Base-by-base conservation (phyloP, 2,888 invertebrate genomes). In the Andrena dorsata region DNA sequence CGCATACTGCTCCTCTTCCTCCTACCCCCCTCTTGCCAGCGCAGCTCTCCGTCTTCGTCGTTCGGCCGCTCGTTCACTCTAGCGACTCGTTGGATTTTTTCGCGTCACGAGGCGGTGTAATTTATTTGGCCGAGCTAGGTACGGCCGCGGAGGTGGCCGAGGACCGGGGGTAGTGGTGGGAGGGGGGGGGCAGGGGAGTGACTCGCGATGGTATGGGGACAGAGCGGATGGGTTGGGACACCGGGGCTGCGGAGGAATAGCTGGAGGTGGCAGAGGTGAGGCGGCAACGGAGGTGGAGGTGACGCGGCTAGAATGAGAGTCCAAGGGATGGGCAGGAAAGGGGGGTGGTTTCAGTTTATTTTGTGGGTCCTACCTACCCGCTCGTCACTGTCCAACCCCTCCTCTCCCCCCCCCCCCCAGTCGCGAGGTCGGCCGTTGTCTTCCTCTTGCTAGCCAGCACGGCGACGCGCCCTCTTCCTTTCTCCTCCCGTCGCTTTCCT, bases 41-140 rank as follows among this genome's bases (percentile, higher is more conserved):
- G 63, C 70, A 30, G 23, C 49, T 30, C 69, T 32, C 47, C 63
- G 63, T 75, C 82, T 72, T 76, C 77, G 76, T 82, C 76, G 76
- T 68, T 70, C 84, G 73, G 51, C 35, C 84, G 77, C 70, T 77
- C 85, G 85, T 77, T 83, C 83, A 58, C 88, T 85, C 87, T 79
- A 84, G 83, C 85, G 90, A 92, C 91, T 91, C 91, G 91, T 92
- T 91, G 92, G 91, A 92, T 91, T 93, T 93, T 92, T 93, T 93
- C 93, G 92, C 92, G 92, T 93, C 93, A 93, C 93, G 93, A 93
- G 92, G 91, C 92, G 92, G 92, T 93, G 92, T 91, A 92, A 92
- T 92, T 92, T 92, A 92, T 93, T 93, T 93, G 92, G 91, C 88
- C 90, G 89, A 90, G 91, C 90, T 90, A 88, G 84, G 85, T 82